Conservation (phyloP, 2,797 vertebrate genomes). For the Molossus molossus region DNA sequence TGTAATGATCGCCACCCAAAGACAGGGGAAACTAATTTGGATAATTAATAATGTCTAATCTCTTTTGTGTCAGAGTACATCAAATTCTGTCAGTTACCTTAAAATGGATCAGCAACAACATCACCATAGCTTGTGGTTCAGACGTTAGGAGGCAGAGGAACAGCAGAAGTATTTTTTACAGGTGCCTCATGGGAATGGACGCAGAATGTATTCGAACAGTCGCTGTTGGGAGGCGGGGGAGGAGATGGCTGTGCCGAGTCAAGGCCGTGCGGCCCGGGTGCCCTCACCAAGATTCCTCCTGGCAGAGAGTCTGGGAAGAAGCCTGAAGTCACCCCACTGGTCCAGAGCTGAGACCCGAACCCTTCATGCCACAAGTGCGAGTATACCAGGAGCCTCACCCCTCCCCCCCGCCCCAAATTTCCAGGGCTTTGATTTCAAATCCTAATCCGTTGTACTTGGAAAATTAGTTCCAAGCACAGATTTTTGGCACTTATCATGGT, state of each 20-base stretch:
- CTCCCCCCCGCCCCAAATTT: no score
- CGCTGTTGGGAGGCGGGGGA: no score
- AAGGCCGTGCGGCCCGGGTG: no score
- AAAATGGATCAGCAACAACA: not conserved
- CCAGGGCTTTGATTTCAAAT: slow-evolving; percentile 38
- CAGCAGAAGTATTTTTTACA: not conserved
- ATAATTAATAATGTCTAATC: not conserved
- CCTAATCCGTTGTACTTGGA: slow-evolving; percentile 13
- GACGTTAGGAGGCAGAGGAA: not conserved
- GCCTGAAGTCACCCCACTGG: not conserved
- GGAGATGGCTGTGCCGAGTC: not conserved
- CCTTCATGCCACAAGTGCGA: not conserved
- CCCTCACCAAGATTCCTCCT: no score
- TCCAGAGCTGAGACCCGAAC: not conserved
- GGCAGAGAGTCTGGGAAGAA: not conserved
- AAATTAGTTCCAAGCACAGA: slow-evolving; percentile 61
- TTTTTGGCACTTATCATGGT: slow-evolving; percentile 10
- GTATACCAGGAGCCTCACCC: not conserved
- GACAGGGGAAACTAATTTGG: not conserved
- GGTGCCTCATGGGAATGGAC: not conserved
- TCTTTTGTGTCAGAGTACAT: not conserved
- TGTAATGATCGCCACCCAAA: slow-evolving; percentile 53
- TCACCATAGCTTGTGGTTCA: not conserved
- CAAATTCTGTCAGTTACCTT: not conserved
- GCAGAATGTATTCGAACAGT: not conserved